Conservation (phyloP, 2,797 vertebrate genomes). For the Hydrocynus forskahlii region DNA sequence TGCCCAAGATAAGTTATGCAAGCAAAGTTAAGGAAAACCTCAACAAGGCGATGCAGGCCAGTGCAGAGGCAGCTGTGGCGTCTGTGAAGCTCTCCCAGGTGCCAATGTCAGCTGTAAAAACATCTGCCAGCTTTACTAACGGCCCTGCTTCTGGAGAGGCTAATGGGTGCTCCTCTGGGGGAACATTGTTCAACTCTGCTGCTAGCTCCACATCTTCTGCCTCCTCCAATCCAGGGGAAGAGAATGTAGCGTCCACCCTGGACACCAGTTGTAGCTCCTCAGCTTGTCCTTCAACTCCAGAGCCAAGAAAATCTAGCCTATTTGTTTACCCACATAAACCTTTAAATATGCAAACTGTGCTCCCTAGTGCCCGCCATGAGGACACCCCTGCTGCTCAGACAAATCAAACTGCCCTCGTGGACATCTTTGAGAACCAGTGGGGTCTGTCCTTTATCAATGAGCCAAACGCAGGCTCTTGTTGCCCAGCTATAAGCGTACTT, state of each 20-base stretch:
- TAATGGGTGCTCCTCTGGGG: constrained; percentile 80
- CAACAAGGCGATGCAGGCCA: constrained; percentile 91
- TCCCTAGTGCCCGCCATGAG: constrained; percentile 83
- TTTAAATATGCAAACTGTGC: constrained; percentile 98
- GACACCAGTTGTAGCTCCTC: constrained; percentile 74
- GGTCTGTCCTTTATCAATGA: constrained; percentile 99
- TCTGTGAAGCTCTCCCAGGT: constrained; percentile 87
- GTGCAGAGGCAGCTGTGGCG: constrained; percentile 76
- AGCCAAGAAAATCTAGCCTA: constrained; percentile 93
- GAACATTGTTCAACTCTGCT: constrained; percentile 88
- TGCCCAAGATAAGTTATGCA: constrained; percentile 99
- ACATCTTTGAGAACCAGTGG: constrained; percentile 99
- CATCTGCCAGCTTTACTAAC: constrained; percentile 93
- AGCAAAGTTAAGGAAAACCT: constrained; percentile 99
- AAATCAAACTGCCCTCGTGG: constrained; percentile 95
- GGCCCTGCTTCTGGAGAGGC: constrained; percentile 89
- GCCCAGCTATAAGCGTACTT: constrained; percentile 70
- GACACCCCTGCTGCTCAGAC: constrained; percentile 80
- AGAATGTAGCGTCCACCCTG: constrained; percentile 82
- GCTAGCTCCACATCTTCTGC: constrained; percentile 79
- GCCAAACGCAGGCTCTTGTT: constrained; percentile 84
- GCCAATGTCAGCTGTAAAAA: constrained; percentile 97
- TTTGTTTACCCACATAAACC: constrained; percentile 86
- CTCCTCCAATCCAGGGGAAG: constrained; percentile 77
- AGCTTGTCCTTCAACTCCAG: constrained; percentile 69